Evolutionary conservation across 2,888 invertebrate genomes (phyloP), one percentile per base, ranked within the genome.

Genomic region (Dryobota labecula): DNA sequence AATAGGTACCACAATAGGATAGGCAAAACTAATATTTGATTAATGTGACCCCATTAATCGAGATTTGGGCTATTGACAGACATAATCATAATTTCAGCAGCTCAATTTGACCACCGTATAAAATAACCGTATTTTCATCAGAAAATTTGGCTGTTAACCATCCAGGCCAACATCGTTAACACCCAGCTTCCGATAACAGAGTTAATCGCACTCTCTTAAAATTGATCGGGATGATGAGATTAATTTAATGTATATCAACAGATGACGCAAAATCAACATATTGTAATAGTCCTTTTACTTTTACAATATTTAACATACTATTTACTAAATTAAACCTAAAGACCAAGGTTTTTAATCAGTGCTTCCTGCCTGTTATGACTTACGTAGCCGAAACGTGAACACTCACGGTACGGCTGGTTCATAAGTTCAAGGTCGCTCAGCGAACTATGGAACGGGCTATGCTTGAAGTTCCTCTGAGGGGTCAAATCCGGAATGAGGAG

Each of bases 161-260:
- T 7, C 24, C 18, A 18, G 15, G 18, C 13, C 41, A n/a, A 56
- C 41, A 43, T 72, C 8, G 18, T 66, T 75, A 56, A 5, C 45
- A 56, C 41, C 7, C 4, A 13, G 20, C 0, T 47, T 30, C 2
- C 20, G 20, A 41, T 54, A 30, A 51, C n/a, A 73, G 8, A 18
- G 33, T 5, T 72, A 36, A 72, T 57, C 13, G 7, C 18, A n/a
- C 13, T 27, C 49, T 54, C 45, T 54, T 33, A 33, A 57, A 57
- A 57, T 70, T 56, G 4, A 71, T 56, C 24, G 45, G 11, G 2
- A 41, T 64, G 1, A 3, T 41, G 4, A 30, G 2, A 38, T 38
- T 24, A 6, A 24, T 68, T 51, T 33, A 5, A 24, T 13, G 13
- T 7, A 20, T 41, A 70, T 57, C 20, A 47, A 24, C 7, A 5